Percentiles rank a stretch among this genome's conserved stretches.
phyloP scores from a whole-genome alignment of 1,140 invertebrate species.

The Parapsyche elsis region DNA sequence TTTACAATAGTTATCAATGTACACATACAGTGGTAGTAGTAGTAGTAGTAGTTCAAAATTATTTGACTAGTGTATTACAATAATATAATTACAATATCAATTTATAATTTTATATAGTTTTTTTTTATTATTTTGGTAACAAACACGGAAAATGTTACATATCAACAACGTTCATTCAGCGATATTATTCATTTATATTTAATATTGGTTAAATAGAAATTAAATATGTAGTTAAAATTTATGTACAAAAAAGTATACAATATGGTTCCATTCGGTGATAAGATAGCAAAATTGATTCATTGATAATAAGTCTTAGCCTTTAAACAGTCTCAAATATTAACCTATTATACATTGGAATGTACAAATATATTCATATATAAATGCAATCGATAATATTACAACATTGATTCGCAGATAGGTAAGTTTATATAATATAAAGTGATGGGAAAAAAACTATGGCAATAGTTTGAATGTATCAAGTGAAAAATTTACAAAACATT shows the following conservation, averaged over 20 bases:
- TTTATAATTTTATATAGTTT: not conserved
- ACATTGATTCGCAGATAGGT: not conserved
- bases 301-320: constrained; percentile 5
- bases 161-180: not conserved
- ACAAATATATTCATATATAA: not conserved
- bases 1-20: constrained; percentile 16
- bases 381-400: not conserved
- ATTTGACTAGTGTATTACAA: constrained; percentile 21
- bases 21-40: constrained; percentile 13
- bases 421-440: not conserved
- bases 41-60: constrained; percentile 23
- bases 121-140: no score
- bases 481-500: no score
- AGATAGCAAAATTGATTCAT: not conserved
- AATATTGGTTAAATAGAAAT: no score
- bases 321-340: constrained; percentile 18
- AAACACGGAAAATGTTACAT: constrained; percentile 7
- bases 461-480: no score
- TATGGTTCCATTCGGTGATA: not conserved
- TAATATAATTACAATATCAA: constrained; percentile 4
- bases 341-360: not conserved
- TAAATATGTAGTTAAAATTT: no score
- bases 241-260: not conserved
- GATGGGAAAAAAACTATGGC: not conserved
- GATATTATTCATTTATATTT: not conserved